phyloP scores from a whole-genome alignment of 1,140 invertebrate genomes.

The Harlomillsia oculata region DNA sequence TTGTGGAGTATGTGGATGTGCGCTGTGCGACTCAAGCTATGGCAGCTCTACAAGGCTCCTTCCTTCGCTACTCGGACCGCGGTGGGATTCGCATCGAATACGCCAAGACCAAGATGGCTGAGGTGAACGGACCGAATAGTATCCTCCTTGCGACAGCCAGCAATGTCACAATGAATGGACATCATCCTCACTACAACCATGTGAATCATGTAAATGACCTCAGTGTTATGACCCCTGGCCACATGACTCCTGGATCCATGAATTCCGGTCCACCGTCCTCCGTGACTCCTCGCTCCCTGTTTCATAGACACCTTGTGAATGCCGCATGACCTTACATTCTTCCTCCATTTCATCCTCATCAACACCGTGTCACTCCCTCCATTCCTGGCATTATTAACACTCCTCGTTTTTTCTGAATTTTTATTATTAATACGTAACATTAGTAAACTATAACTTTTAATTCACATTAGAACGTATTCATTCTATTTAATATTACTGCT shows the following conservation, averaged over 20 bases:
- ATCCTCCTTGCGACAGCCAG: conserved; percentile 30
- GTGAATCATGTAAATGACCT: conserved; percentile 34
- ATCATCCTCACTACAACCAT: conserved; percentile 33
- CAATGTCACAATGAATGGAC: conserved; percentile 33
- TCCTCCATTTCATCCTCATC: neutral
- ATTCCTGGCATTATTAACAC: no score
- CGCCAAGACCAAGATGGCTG: conserved; percentile 94
- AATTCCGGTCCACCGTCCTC: conserved; percentile 19
- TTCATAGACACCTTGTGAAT: conserved; percentile 33
- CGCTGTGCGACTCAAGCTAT: conserved; percentile 79
- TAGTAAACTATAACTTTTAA: no score
- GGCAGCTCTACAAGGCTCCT: conserved; percentile 82
- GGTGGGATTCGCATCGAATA: conserved; percentile 96
- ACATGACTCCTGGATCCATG: no score
- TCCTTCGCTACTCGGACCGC: conserved; percentile 85
- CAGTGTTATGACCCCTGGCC: conserved; percentile 30
- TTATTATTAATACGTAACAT: no score
- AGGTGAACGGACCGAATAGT: conserved; percentile 41
- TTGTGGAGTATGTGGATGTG: conserved; percentile 92
- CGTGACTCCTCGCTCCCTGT: conserved; percentile 19
- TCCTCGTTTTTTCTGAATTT: no score
- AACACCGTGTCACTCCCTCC: neutral
- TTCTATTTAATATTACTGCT: no score
- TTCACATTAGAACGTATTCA: neutral
- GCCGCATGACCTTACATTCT: conserved; percentile 23